Percentiles rank a stretch among this genome's conserved stretches.
These are phyloP conservation scores for Lagorchestes hirsutus DNA, from an alignment of 2,797 vertebrate species.

Conservation along the genomic window DNA sequence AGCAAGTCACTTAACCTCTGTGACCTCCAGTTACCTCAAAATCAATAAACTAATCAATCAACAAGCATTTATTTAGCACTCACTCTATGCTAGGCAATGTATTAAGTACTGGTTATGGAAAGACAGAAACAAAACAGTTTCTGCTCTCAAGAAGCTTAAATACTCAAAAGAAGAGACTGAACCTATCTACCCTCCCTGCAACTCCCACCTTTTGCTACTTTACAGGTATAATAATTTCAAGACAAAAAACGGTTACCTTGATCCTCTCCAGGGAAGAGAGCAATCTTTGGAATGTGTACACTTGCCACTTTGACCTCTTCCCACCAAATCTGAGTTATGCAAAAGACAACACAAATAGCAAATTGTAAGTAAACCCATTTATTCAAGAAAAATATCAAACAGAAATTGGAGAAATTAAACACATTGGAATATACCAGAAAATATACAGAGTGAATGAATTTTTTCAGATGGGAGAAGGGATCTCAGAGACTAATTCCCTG, in stretches of 20 bases:
- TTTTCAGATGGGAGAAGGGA: not conserved
- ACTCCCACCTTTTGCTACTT: not conserved
- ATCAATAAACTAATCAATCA: not conserved
- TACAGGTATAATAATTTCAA: not conserved
- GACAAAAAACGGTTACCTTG: not conserved
- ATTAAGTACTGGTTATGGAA: not conserved
- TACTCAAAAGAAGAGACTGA: not conserved
- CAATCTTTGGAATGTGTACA: not conserved
- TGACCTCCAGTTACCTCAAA: not conserved
- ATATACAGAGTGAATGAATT: not conserved
- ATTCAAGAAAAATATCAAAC: not conserved
- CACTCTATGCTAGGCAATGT: not conserved
- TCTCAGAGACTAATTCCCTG: not conserved
- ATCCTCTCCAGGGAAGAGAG: not conserved
- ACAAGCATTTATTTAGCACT: not conserved
- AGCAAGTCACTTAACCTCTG: not conserved
- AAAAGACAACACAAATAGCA: not conserved
- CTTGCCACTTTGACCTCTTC: not conserved
- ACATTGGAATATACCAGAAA: not conserved
- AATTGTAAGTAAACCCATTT: not conserved
- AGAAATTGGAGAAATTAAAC: not conserved
- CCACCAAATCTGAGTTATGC: not conserved
- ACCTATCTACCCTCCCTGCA: not conserved
- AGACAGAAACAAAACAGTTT: not conserved
- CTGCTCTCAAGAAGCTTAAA: not conserved